Percentiles rank a stretch among this genome's conserved stretches.
phyloP scores from a whole-genome alignment of 2,113 vertebrate genomes.

The Sturnira hondurensis region DNA sequence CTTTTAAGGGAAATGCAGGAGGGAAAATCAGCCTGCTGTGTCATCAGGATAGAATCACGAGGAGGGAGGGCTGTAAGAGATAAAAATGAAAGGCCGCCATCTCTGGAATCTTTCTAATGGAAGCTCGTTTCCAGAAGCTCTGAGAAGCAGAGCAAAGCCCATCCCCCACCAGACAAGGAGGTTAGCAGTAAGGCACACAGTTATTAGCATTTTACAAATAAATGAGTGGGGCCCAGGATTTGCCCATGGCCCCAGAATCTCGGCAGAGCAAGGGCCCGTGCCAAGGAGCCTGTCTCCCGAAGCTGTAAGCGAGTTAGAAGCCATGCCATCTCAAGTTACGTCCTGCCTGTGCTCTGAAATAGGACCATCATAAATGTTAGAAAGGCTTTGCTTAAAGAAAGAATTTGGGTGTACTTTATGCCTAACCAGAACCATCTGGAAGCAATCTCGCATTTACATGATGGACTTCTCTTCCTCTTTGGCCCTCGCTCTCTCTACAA shows the following conservation, averaged over 20 bases:
- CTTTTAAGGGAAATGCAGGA: slow-evolving; percentile 28
- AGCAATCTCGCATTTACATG: slow-evolving; percentile 62
- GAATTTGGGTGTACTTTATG: slow-evolving; percentile 24
- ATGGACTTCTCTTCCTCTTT: slow-evolving; percentile 60
- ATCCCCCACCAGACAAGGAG: background rate
- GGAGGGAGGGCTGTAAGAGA: background rate
- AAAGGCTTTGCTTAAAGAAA: slow-evolving; percentile 35
- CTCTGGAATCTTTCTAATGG: slow-evolving; percentile 6
- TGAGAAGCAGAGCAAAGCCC: background rate
- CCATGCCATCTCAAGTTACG: background rate
- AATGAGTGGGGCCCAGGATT: background rate
- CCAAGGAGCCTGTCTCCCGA: background rate
- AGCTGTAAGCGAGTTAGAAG: background rate
- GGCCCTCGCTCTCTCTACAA: slow-evolving; percentile 58
- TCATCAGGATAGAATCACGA: slow-evolving; percentile 20
- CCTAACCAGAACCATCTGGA: slow-evolving; percentile 66
- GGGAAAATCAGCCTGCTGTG: background rate
- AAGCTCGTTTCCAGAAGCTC: slow-evolving; percentile 19
- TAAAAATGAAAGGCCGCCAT: background rate
- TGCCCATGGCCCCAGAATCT: background rate
- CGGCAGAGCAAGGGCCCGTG: background rate
- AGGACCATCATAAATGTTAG: background rate
- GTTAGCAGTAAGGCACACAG: background rate
- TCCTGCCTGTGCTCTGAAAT: background rate
- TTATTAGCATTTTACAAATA: slow-evolving; percentile 14